Conservation (phyloP, 2,888 invertebrate genomes). For the Bhutanitis thaidina region DNA sequence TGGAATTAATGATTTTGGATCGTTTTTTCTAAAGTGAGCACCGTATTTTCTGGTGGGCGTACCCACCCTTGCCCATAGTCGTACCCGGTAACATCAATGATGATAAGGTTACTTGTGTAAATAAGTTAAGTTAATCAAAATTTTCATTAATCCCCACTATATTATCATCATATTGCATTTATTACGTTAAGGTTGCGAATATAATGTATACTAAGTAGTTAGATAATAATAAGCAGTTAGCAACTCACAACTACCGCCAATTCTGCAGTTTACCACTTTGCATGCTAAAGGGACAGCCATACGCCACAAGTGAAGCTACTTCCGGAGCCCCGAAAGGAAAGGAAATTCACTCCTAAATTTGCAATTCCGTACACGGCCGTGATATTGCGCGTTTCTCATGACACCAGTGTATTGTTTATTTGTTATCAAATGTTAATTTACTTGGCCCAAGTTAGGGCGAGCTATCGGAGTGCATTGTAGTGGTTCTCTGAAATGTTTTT, state of each 20-base stretch:
- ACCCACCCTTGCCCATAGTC: too few relatives aligned
- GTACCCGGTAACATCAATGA: too few relatives aligned
- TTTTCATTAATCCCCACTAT: too few relatives aligned
- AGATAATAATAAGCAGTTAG: conserved; percentile 19
- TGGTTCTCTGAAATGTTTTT: conserved; percentile 12
- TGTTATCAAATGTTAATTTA: conserved; percentile 42
- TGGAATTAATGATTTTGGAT: too few relatives aligned
- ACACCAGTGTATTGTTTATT: conserved; percentile 28
- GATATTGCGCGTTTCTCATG: conserved; percentile 54
- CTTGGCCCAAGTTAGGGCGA: background rate
- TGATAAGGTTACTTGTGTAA: too few relatives aligned
- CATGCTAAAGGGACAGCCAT: conserved; percentile 55
- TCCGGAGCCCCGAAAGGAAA: conserved; percentile 71
- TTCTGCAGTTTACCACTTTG: conserved; percentile 36
- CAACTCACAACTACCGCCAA: conserved; percentile 50
- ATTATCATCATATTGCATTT: too few relatives aligned
- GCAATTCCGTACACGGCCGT: conserved; percentile 54
- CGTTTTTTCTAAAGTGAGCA: too few relatives aligned
- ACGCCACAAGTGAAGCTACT: conserved; percentile 47
- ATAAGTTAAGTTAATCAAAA: too few relatives aligned
- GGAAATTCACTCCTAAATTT: conserved; percentile 65
- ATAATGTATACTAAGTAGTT: background rate
- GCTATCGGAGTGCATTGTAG: background rate
- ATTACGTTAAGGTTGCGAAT: too few relatives aligned
- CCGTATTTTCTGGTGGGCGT: too few relatives aligned